Conservation (phyloP, 2,888 invertebrate genomes). For the Amiota minor region DNA sequence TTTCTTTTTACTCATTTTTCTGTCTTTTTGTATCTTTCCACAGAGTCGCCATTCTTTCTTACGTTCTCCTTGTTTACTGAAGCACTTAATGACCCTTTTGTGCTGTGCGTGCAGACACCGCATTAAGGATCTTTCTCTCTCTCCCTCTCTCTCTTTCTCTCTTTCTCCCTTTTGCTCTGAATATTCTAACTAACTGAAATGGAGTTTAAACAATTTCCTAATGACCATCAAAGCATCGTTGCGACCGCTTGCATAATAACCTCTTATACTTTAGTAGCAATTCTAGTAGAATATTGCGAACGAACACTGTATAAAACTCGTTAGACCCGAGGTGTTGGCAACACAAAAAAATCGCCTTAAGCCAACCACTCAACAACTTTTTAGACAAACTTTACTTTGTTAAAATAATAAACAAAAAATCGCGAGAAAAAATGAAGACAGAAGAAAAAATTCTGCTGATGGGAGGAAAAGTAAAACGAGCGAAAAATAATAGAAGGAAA, state of each 20-base stretch:
- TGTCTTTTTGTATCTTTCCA: too few relatives aligned
- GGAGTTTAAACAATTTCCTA: slow-evolving; percentile 20
- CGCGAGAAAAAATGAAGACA: background rate
- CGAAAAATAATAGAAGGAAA: background rate
- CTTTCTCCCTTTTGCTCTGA: too few relatives aligned
- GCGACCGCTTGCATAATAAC: background rate
- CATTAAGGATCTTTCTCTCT: background rate
- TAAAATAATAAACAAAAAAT: slow-evolving; percentile 16
- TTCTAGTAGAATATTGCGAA: background rate
- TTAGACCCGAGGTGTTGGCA: background rate
- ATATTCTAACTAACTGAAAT: slow-evolving; percentile 11
- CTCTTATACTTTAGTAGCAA: background rate
- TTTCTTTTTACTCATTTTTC: too few relatives aligned
- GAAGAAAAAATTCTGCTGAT: too few relatives aligned
- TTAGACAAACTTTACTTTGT: slow-evolving; percentile 18
- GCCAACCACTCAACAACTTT: slow-evolving; percentile 21
- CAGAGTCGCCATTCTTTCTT: background rate
- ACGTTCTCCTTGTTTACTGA: background rate
- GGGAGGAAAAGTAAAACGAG: background rate
- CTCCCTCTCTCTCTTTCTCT: too few relatives aligned
- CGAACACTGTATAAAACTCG: background rate
- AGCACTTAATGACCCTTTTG: slow-evolving; percentile 7
- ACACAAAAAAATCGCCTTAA: slow-evolving; percentile 4
- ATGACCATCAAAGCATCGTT: slow-evolving; percentile 9
- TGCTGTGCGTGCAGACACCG: slow-evolving; percentile 8